Conservation (phyloP, 2,797 vertebrate genomes). For the Echiichthys vipera region DNA sequence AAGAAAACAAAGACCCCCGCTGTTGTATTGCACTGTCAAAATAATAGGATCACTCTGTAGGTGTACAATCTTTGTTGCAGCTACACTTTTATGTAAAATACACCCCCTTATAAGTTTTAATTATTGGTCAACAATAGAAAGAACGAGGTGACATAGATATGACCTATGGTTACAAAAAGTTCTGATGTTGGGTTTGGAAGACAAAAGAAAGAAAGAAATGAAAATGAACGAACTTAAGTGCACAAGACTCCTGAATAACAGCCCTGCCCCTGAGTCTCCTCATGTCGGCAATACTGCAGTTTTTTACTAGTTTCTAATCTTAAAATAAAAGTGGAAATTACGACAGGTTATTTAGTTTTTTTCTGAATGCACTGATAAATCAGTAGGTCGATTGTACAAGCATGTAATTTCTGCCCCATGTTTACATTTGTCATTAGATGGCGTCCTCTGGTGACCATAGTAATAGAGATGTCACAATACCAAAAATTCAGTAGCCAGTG, state of each 20-base stretch:
- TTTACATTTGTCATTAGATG: no score
- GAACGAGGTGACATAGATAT: constrained; percentile 31
- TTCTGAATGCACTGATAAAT: constrained; percentile 3
- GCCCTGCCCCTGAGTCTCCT: not conserved
- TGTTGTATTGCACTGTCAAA: constrained; percentile 36
- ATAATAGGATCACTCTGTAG: constrained; percentile 46
- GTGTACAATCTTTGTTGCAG: constrained; percentile 56
- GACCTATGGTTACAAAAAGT: constrained; percentile 37
- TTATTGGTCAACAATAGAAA: constrained; percentile 47
- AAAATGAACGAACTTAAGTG: constrained; percentile 13
- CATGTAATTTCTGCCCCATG: no score
- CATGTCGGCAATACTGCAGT: not conserved
- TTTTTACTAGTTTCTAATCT: constrained; percentile 1
- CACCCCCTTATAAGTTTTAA: constrained; percentile 59
- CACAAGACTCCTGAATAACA: not conserved
- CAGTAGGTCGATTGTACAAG: no score
- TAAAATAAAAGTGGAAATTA: constrained; percentile 6
- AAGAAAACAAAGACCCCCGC: constrained; percentile 8
- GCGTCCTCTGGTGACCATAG: no score
- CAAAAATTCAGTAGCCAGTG: no score
- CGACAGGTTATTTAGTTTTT: not conserved
- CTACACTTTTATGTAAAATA: constrained; percentile 53
- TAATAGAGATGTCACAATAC: no score
- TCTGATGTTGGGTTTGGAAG: constrained; percentile 15
- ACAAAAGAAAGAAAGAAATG: constrained; percentile 5